These are phyloP conservation scores for Aurelia aurita DNA, from an alignment of 30 jellyfish, hydroid and myxozoan genomes.

Conservation along the genomic window DNA sequence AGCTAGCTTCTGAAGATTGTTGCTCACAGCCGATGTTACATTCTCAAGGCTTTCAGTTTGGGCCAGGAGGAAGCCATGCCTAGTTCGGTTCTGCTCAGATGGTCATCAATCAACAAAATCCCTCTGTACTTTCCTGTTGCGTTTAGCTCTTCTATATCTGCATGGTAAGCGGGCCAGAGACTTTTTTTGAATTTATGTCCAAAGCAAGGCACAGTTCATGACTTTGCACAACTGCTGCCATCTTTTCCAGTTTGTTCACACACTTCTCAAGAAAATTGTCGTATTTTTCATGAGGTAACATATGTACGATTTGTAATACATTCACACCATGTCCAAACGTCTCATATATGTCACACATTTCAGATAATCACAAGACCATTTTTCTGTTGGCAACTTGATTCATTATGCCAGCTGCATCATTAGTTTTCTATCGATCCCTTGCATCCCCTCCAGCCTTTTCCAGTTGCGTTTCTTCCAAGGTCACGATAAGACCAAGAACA, in stretches of 20 bases:
- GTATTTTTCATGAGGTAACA: conserved; percentile 19
- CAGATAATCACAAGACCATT: not conserved
- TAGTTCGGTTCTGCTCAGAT: not conserved
- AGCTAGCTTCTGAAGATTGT: not conserved
- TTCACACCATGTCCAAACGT: conserved; percentile 22
- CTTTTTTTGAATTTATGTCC: not conserved
- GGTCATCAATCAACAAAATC: not conserved
- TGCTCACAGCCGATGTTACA: not conserved
- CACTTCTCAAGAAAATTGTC: not conserved
- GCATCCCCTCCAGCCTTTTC: conserved; percentile 5
- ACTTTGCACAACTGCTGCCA: not conserved
- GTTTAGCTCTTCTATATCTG: not conserved
- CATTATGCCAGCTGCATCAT: conserved; percentile 1
- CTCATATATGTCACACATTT: conserved; percentile 14
- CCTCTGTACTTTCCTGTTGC: conserved; percentile 21
- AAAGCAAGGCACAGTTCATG: not conserved
- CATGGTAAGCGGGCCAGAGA: conserved; percentile 23
- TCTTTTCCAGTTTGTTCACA: not conserved
- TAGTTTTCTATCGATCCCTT: not conserved
- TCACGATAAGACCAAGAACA: not conserved
- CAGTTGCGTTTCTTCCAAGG: conserved; percentile 28
- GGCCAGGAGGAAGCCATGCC: not conserved
- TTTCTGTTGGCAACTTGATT: conserved; percentile 5
- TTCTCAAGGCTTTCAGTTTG: not conserved
- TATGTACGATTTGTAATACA: conserved; percentile 12